phyloP scores from a whole-genome alignment of 2,113 vertebrate genomes.

The Lipotes vexillifer region DNA sequence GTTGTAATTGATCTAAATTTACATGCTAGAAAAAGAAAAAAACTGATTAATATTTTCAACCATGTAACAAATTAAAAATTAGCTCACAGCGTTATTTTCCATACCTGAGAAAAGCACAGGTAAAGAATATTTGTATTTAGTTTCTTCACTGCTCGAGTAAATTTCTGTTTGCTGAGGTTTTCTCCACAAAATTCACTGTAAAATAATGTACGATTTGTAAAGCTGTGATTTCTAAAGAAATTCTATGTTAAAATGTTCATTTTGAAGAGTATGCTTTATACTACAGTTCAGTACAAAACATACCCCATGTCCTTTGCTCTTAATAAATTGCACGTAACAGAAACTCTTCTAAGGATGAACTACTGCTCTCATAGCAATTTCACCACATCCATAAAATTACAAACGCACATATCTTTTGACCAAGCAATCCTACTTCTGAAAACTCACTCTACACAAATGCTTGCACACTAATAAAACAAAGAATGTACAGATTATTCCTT shows the following conservation, averaged over 20 bases:
- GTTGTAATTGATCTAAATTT: slow-evolving; percentile 94
- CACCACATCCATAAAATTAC: neutral
- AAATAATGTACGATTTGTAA: slow-evolving; percentile 25
- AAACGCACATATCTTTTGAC: neutral
- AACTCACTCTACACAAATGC: neutral
- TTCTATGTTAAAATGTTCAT: neutral
- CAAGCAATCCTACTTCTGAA: neutral
- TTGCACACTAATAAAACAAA: neutral
- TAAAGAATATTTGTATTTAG: slow-evolving; percentile 97
- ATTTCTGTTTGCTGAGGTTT: slow-evolving; percentile 93
- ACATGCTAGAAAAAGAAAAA: slow-evolving; percentile 85
- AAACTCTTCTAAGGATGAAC: neutral
- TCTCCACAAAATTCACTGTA: slow-evolving; percentile 97
- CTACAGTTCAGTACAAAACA: neutral
- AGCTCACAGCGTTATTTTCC: neutral
- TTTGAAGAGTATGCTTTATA: neutral
- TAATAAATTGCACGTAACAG: neutral
- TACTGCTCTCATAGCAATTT: neutral
- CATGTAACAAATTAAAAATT: slow-evolving; percentile 29
- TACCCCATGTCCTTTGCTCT: neutral
- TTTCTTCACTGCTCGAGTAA: slow-evolving; percentile 94
- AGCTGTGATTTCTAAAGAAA: neutral
- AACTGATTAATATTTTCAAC: slow-evolving; percentile 35
- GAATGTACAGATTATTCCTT: neutral
- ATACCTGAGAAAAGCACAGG: slow-evolving; percentile 98